phyloP scores from a whole-genome alignment of 2,888 invertebrate genomes.

The Helicoverpa assulta region DNA sequence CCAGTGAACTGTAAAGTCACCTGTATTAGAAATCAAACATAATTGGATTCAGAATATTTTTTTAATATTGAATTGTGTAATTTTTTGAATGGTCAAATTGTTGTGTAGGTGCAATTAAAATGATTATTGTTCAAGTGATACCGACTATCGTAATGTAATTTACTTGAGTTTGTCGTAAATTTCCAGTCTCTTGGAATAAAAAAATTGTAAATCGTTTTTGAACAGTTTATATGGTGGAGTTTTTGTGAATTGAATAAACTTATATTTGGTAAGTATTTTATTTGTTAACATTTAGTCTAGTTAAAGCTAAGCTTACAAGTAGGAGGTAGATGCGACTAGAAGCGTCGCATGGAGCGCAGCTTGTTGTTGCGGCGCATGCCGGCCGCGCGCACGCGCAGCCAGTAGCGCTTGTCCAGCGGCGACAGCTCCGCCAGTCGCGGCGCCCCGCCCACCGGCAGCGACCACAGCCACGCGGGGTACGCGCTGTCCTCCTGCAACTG shows the following conservation, averaged over 20 bases:
- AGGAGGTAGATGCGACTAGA: slow-evolving; percentile 75
- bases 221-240: slow-evolving; percentile 32
- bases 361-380: slow-evolving; percentile 92
- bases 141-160: neutral
- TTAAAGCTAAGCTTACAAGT: slow-evolving; percentile 11
- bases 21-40: slow-evolving; percentile 21
- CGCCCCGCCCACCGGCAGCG: slow-evolving; percentile 91
- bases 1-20: slow-evolving; percentile 27
- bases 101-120: neutral
- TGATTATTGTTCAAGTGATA: too few species aligned
- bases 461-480: slow-evolving; percentile 98
- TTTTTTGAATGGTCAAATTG: slow-evolving; percentile 1
- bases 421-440: slow-evolving; percentile 93
- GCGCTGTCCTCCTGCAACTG: slow-evolving; percentile 86
- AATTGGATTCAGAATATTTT: neutral
- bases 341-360: slow-evolving; percentile 90
- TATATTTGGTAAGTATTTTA: slow-evolving; percentile 38
- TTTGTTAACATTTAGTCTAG: slow-evolving; percentile 38
- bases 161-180: slow-evolving; percentile 9
- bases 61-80: neutral
- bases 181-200: neutral
- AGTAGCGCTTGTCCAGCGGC: slow-evolving; percentile 94
- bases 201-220: slow-evolving; percentile 42
- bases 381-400: slow-evolving; percentile 93
- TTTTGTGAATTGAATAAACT: slow-evolving; percentile 49